Evolutionary conservation across 2,888 invertebrate species (phyloP).

Genomic region (Conomelus anceps): DNA sequence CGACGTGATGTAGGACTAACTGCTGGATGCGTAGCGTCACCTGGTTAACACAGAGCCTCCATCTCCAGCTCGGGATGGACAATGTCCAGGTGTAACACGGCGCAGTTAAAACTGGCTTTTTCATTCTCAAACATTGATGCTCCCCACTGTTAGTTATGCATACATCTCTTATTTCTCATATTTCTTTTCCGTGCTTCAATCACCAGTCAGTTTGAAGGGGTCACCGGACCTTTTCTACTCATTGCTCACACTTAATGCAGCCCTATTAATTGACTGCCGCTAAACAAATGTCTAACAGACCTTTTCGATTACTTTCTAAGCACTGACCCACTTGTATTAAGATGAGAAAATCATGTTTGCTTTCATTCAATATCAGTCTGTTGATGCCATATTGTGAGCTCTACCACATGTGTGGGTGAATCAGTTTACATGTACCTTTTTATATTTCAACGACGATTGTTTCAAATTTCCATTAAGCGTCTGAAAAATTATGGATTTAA

Average conservation of each 20-base stretch:
- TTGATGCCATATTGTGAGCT: not conserved
- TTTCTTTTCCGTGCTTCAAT: too few relatives aligned
- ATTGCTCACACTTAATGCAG: not conserved
- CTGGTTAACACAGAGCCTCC: not conserved
- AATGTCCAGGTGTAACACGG: not conserved
- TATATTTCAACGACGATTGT: not conserved
- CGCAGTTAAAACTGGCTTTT: not conserved
- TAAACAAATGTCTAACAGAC: not conserved
- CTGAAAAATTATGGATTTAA: too few relatives aligned
- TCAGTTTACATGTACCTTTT: not conserved
- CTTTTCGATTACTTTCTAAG: not conserved
- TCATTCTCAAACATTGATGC: not conserved
- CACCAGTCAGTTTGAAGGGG: not conserved
- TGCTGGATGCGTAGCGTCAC: not conserved
- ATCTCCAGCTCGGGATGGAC: not conserved
- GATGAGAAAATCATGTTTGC: not conserved
- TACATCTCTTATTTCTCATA: not conserved
- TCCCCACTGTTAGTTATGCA: not conserved
- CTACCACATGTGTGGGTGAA: not conserved
- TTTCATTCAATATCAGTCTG: not conserved
- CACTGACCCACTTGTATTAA: not conserved
- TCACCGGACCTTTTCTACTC: not conserved
- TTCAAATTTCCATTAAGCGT: too few relatives aligned
- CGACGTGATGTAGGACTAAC: not conserved
- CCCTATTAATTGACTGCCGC: not conserved